Evolutionary conservation across 2,113 vertebrate species (phyloP).

Genomic region (Lamprotornis superbus): DNA sequence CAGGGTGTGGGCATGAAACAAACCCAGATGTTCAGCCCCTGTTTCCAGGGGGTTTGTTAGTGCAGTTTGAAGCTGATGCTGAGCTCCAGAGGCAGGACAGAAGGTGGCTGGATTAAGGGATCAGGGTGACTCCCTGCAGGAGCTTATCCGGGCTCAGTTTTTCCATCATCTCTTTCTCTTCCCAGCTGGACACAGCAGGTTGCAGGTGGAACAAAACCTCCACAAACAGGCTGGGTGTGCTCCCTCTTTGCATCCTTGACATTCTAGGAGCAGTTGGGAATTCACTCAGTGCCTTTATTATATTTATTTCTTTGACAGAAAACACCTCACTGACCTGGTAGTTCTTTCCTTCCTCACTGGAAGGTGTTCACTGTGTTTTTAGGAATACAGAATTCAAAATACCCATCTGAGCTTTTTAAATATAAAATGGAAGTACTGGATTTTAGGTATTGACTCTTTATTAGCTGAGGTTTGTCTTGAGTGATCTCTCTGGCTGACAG

Average conservation of each 20-base stretch:
- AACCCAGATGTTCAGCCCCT: not conserved
- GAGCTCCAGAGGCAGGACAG: not conserved
- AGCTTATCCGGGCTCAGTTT: not conserved
- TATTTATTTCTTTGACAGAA: not conserved
- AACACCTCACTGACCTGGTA: not conserved
- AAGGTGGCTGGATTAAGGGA: not conserved
- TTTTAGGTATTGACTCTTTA: not conserved
- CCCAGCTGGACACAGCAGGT: not conserved
- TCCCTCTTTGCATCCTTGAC: not conserved
- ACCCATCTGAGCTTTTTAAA: not conserved
- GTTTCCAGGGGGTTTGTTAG: not conserved
- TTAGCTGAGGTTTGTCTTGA: rapidly evolving
- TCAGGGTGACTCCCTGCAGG: not conserved
- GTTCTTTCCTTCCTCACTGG: not conserved
- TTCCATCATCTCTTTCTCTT: not conserved
- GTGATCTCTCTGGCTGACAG: not conserved
- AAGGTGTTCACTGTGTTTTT: not conserved
- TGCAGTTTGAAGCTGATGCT: not conserved
- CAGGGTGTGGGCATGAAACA: not conserved
- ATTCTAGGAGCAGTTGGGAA: not conserved
- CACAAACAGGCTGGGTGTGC: not conserved
- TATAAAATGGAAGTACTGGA: not conserved
- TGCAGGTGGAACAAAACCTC: not conserved
- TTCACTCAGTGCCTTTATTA: not conserved
- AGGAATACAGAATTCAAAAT: not conserved